Evolutionary conservation across 2,113 vertebrate genomes (phyloP).

Genomic region (Xerus inauris): DNA sequence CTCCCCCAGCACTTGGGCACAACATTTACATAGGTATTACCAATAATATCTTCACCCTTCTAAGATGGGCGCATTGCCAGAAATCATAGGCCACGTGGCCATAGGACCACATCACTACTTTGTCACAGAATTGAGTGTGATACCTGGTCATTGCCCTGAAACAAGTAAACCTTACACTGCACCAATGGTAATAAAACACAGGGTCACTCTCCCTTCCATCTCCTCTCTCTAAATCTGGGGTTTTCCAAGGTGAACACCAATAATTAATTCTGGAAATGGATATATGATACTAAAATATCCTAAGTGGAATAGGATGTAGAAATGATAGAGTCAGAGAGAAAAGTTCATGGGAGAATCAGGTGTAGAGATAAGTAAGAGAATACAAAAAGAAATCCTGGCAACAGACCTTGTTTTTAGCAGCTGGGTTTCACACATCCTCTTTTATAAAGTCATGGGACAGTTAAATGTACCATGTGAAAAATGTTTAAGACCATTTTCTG

Average conservation of each 20-base stretch:
- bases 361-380: background rate
- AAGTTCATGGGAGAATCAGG: background rate
- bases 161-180: background rate
- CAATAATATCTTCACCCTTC: background rate
- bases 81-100: background rate
- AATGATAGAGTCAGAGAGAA: background rate
- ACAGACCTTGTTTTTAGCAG: background rate
- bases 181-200: background rate
- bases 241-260: background rate
- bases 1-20: rapidly evolving
- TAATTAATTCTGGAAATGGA: background rate
- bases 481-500: background rate
- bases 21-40: background rate
- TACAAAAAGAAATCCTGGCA: background rate
- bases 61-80: background rate
- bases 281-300: background rate
- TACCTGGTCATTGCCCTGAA: background rate
- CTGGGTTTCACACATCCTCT: background rate
- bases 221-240: background rate
- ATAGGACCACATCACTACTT: background rate
- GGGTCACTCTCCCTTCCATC: background rate
- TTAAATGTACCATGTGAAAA: background rate
- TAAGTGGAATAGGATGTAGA: background rate
- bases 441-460: background rate
- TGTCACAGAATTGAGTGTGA: background rate